Base-by-base conservation (phyloP, 2,797 vertebrate species). In the Champsocephalus gunnari region DNA sequence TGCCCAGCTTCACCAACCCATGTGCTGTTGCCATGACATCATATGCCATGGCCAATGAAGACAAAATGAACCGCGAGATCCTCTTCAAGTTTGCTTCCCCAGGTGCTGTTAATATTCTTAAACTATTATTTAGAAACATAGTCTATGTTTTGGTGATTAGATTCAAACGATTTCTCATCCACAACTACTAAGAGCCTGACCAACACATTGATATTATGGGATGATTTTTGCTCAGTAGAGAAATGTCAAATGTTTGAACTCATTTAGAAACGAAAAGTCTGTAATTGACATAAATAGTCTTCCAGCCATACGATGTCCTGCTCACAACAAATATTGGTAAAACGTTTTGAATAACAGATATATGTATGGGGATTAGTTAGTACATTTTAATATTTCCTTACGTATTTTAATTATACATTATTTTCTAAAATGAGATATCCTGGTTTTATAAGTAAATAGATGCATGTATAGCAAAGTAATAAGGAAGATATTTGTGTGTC, bases 11-110 rank as follows among this genome's bases (percentile, higher is more conserved):
- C 17, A 28, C 16, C 21, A 94, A 96, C 51, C 92, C 97, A 0
- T 99, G 99, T 71, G 94, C 96, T 0, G 93, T 96, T 41, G 94
- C 96, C 43, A 91, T 99, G 57, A 63, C 94, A 0, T 95, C 95
- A 17, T 97, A 97, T 0, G 97, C 97, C 9, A 86, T 99, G 83
- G 94, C 95, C 71, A 86, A 93, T 63, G 9, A 90, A 2, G 82
- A 80, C 0, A 94, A 86, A 45, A 80, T 91, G 0, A 49, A 92
- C 69, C 60, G 9, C 28, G 64, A 84, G 0, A 58, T 65, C 24
- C 85, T 95, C 47, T 68, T 47, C 75, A 85, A 55, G 3, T 93
- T 92, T 66, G 58, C 16, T 24, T 93, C 94, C 41, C 74, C 83
- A 88, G 95, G 96, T 96, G 4, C 21, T 3, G 1, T 45, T 28